These are phyloP conservation scores for Macrotrachela quadricornifera DNA, from an alignment of 1,140 invertebrate species.

Conservation along the genomic window DNA sequence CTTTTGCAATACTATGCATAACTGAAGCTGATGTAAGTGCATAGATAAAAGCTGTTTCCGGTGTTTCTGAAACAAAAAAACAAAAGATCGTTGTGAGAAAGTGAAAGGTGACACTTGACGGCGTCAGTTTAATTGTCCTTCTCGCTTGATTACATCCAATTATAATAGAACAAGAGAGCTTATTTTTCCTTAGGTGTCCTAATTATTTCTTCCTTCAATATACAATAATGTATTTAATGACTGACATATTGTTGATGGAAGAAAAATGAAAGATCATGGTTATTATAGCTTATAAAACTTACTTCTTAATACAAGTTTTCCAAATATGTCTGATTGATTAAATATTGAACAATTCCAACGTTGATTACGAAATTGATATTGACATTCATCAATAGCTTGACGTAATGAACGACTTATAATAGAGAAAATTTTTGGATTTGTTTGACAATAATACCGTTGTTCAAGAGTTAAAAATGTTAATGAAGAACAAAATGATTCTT, in stretches of 20 bases:
- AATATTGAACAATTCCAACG: conserved; percentile 30
- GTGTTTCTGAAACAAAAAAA: conserved; percentile 41
- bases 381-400: conserved; percentile 26
- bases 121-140: not conserved
- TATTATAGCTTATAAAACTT: not conserved
- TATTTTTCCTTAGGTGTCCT: too few species aligned
- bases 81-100: not conserved
- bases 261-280: too few species aligned
- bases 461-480: not conserved
- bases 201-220: too few species aligned
- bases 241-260: too few species aligned
- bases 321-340: conserved; percentile 13
- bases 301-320: not conserved
- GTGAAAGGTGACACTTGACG: not conserved
- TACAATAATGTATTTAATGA: too few species aligned
- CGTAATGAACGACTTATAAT: not conserved
- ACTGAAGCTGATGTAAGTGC: conserved; percentile 68
- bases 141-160: too few species aligned
- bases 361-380: conserved; percentile 23
- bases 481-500: too few species aligned
- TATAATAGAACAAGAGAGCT: too few species aligned
- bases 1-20: conserved; percentile 55
- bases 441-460: not conserved
- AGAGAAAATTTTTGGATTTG: not conserved
- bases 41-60: conserved; percentile 73